Evolutionary conservation across 2,888 invertebrate genomes (phyloP).

Genomic region (Hemaris fuciformis): DNA sequence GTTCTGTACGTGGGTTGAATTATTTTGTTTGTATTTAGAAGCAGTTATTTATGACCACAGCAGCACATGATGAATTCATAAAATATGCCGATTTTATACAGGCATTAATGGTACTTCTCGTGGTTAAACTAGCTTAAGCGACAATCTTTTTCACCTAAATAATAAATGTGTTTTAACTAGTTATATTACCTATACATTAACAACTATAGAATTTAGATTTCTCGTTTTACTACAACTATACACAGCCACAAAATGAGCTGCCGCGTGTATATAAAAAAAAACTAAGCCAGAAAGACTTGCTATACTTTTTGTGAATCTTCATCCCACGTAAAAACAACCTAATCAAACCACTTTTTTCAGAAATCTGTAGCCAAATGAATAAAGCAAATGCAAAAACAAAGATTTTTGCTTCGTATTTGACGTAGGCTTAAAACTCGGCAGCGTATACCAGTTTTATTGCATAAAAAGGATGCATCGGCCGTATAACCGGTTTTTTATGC

Average conservation of each 20-base stretch:
- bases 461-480: not conserved
- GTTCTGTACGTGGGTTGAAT: constrained; percentile 37
- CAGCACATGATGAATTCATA: not conserved
- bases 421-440: not conserved
- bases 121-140: too few species aligned
- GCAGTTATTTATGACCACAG: not conserved
- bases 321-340: not conserved
- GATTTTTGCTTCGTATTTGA: too few species aligned
- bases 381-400: too few species aligned
- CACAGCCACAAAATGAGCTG: too few species aligned
- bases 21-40: not conserved
- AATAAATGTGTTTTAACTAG: too few species aligned
- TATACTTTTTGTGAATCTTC: not conserved
- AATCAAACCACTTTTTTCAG: not conserved
- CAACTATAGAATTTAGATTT: too few species aligned
- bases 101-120: not conserved
- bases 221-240: too few species aligned
- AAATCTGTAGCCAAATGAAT: too few species aligned
- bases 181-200: too few species aligned
- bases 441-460: not conserved
- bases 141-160: too few species aligned
- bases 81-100: not conserved
- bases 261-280: too few species aligned
- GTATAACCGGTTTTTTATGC: not conserved
- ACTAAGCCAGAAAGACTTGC: too few species aligned